These are phyloP conservation scores for Eleutherodactylus coqui DNA, from an alignment of 2,797 vertebrate genomes.

Conservation along the genomic window DNA sequence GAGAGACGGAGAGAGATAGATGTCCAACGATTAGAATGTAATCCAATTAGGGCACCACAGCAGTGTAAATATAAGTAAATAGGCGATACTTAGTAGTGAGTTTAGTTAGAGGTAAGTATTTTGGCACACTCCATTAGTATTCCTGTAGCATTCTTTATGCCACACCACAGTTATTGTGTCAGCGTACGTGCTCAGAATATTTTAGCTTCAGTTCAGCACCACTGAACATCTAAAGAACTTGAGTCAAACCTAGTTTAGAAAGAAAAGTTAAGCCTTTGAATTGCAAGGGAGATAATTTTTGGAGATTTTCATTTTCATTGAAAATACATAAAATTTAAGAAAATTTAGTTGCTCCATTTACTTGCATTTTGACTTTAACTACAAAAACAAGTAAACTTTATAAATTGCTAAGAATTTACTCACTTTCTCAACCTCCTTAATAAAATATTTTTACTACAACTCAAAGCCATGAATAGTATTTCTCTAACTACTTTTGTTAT, in stretches of 20 bases:
- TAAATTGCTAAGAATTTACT: not conserved
- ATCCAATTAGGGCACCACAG: not conserved
- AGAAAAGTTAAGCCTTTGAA: not conserved
- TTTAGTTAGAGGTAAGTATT: not conserved
- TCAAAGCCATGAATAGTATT: not conserved
- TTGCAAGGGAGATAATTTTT: not conserved
- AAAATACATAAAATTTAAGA: not conserved
- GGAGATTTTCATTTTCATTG: not conserved
- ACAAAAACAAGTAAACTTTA: not conserved
- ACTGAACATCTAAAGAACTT: constrained; percentile 1
- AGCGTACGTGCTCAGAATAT: constrained; percentile 42
- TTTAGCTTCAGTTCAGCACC: constrained; percentile 5
- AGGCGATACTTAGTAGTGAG: not conserved
- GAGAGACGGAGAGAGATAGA: not conserved
- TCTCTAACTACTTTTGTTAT: not conserved
- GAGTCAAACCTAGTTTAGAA: not conserved
- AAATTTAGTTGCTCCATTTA: too few species aligned
- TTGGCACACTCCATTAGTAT: constrained; percentile 37
- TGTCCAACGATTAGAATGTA: not conserved
- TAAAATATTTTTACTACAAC: too few species aligned
- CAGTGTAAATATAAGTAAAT: not conserved
- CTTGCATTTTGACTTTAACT: too few species aligned
- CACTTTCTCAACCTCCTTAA: not conserved
- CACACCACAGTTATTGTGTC: constrained; percentile 48
- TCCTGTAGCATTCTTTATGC: constrained; percentile 26